phyloP scores from a whole-genome alignment of 2,797 vertebrate species.

The Pseudomugil tenellus region DNA sequence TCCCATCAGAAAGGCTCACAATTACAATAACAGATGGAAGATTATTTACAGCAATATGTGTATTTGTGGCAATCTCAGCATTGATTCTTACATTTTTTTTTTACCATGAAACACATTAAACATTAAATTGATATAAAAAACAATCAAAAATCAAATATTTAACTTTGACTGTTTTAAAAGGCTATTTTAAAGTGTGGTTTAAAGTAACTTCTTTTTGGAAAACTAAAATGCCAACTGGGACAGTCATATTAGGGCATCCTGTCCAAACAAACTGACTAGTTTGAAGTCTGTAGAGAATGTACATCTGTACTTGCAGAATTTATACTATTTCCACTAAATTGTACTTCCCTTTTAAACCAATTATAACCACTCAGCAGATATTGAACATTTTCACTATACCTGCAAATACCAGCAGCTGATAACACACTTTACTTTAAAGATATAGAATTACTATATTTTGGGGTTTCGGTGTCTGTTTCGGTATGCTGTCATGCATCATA shows the following conservation, averaged over 20 bases:
- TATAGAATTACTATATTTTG: neutral
- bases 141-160: no score
- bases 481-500: constrained; percentile 60
- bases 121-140: no score
- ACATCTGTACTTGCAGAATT: neutral
- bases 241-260: no score
- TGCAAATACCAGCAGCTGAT: neutral
- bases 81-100: no score
- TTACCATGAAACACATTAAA: no score
- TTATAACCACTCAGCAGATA: constrained; percentile 4
- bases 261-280: neutral
- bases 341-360: neutral
- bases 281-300: neutral
- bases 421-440: neutral
- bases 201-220: no score
- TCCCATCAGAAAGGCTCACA: no score
- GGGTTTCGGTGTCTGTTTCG: neutral
- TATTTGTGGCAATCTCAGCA: no score
- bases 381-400: neutral
- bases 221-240: no score
- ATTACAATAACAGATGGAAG: neutral
- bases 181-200: no score
- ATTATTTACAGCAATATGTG: neutral
- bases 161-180: no score
- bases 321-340: neutral